These are phyloP conservation scores for Heliocidaris erythrogramma DNA, from an alignment of 35 echinoderm and acorn worm species.

Conservation along the genomic window DNA sequence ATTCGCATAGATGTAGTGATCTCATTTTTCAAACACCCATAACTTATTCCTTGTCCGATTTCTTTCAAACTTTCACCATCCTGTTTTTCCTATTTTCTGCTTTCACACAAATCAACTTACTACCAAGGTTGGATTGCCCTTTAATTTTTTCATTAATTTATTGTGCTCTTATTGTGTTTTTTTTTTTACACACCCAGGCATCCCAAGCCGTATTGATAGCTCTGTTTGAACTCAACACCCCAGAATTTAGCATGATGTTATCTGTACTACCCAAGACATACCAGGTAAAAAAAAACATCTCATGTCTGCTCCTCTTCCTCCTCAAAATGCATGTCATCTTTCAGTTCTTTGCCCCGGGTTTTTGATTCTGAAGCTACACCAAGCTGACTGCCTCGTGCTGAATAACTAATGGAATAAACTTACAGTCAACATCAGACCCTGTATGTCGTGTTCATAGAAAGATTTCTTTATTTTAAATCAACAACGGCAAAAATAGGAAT, in stretches of 20 bases:
- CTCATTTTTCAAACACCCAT: too few species aligned
- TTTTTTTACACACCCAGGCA: conserved; percentile 57
- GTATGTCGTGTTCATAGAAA: too few species aligned
- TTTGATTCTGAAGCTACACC: background rate
- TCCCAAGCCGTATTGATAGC: conserved; percentile 88
- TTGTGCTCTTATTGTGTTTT: background rate
- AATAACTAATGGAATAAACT: background rate
- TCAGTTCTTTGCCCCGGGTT: background rate
- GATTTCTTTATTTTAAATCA: too few species aligned
- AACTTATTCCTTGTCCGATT: too few species aligned
- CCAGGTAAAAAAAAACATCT: conserved; percentile 73
- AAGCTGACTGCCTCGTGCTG: background rate
- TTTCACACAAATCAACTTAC: too few species aligned
- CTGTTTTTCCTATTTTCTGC: too few species aligned
- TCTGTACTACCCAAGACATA: conserved; percentile 94
- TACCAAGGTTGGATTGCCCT: too few species aligned
- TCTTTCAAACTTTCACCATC: too few species aligned
- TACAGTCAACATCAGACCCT: background rate
- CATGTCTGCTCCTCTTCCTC: background rate
- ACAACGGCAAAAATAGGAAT: too few species aligned
- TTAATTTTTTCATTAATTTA: background rate
- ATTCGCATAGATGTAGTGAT: too few species aligned
- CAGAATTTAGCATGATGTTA: conserved; percentile 98
- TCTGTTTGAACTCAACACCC: conserved; percentile 97
- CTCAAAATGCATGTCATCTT: conserved; percentile 10